A percentile compares a stretch with the other conserved stretches of the same genome.
Conservation (phyloP, 2,797 vertebrate genomes). For the Oreochromis grahami region DNA sequence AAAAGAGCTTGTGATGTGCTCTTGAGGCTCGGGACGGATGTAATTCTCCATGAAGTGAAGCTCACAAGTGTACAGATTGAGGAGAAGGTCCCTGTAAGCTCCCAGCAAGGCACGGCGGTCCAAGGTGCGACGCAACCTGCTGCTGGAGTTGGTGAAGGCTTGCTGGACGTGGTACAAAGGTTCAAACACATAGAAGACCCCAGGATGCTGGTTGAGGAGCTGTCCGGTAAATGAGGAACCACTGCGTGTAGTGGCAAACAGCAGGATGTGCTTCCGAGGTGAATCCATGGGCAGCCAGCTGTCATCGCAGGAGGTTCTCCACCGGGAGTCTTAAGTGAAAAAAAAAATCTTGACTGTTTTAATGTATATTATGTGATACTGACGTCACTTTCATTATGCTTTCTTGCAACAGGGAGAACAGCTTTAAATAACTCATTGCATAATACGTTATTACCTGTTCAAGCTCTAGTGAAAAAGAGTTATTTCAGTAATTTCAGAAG, state of each 20-base stretch:
- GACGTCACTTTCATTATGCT: background rate
- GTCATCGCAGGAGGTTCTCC: constrained; percentile 69
- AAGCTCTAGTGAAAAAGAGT: background rate
- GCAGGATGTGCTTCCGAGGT: constrained; percentile 74
- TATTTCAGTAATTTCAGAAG: background rate
- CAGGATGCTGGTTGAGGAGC: constrained; percentile 82
- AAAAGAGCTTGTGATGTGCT: constrained; percentile 72
- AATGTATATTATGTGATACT: background rate
- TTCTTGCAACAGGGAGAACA: background rate
- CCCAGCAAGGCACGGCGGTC: constrained; percentile 75
- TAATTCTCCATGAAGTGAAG: constrained; percentile 79
- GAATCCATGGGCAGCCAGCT: constrained; percentile 40
- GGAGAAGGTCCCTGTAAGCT: constrained; percentile 78
- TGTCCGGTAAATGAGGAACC: constrained; percentile 84
- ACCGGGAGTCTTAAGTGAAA: constrained; percentile 62
- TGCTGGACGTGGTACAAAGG: constrained; percentile 82
- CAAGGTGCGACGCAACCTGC: constrained; percentile 60
- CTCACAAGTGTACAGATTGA: constrained; percentile 80
- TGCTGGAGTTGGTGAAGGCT: constrained; percentile 75
- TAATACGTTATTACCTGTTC: background rate
- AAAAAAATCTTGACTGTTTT: background rate
- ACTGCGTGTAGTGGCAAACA: constrained; percentile 82
- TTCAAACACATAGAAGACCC: constrained; percentile 82
- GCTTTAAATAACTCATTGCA: background rate
- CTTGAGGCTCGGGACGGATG: constrained; percentile 74